A percentile compares a stretch with the other conserved stretches of the same genome.
phyloP scores from a whole-genome alignment of 2,888 invertebrate species.

The Rhabditoides inermis region DNA sequence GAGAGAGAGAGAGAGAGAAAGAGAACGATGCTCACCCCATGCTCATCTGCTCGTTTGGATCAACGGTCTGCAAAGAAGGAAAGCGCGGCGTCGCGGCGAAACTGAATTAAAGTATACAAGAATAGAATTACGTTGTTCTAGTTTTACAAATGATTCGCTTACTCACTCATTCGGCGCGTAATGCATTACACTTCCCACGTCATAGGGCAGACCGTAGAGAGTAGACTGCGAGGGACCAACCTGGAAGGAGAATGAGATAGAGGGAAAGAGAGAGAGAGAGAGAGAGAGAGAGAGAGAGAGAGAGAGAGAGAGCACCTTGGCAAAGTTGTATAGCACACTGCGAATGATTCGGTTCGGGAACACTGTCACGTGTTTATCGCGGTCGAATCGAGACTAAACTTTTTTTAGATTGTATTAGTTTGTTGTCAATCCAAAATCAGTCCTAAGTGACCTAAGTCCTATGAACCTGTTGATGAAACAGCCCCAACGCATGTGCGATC shows the following conservation, averaged over 20 bases:
- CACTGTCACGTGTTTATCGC: slow-evolving; percentile 2
- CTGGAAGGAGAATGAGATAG: background rate
- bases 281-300: too few relatives aligned
- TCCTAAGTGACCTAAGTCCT: background rate
- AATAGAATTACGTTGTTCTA: too few relatives aligned
- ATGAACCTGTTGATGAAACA: slow-evolving; percentile 6
- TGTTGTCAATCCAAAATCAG: background rate
- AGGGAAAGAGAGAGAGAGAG: background rate
- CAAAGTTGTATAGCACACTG: slow-evolving; percentile 1
- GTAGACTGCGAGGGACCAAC: slow-evolving; percentile 1
- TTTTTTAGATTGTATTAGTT: background rate
- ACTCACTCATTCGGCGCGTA: slow-evolving; percentile 5
- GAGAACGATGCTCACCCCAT: too few relatives aligned
- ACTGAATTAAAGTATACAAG: too few relatives aligned
- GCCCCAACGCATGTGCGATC: slow-evolving; percentile 1
- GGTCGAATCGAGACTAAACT: background rate
- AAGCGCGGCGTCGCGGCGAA: too few relatives aligned
- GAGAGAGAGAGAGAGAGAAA: too few relatives aligned
- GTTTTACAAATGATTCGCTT: background rate
- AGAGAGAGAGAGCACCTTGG: slow-evolving; percentile 3
- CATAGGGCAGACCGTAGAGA: slow-evolving; percentile 4
- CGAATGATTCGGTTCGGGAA: background rate
- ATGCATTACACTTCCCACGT: slow-evolving; percentile 6
- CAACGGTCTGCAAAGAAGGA: too few relatives aligned
- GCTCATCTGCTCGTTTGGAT: too few relatives aligned